Evolutionary conservation across 2,888 invertebrate genomes (phyloP).

Genomic region (Mythimna ferrago): DNA sequence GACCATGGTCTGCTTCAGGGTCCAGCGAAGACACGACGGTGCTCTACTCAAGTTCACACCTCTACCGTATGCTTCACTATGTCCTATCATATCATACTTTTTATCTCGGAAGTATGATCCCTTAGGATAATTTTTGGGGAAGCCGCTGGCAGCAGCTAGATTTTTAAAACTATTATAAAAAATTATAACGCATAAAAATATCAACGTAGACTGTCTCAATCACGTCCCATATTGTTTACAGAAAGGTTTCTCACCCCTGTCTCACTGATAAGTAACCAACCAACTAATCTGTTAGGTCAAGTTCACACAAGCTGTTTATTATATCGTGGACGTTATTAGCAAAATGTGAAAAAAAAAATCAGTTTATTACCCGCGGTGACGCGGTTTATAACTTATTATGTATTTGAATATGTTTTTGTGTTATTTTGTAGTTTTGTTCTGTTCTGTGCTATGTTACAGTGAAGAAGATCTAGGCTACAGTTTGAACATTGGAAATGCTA

Average conservation of each 20-base stretch:
- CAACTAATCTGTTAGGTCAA: constrained; percentile 87
- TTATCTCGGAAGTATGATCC: too few species aligned
- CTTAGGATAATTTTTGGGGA: too few species aligned
- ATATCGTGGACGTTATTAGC: constrained; percentile 80
- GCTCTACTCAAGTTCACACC: too few species aligned
- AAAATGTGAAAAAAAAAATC: constrained; percentile 84
- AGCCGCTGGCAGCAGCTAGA: too few species aligned
- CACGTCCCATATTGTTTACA: neutral
- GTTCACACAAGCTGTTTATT: constrained; percentile 86
- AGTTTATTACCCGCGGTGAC: constrained; percentile 77
- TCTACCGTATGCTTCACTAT: too few species aligned
- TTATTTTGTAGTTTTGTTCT: constrained; percentile 71
- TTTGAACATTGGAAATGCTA: constrained; percentile 84
- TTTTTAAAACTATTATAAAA: neutral
- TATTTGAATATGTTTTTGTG: constrained; percentile 71
- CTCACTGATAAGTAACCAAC: constrained; percentile 60
- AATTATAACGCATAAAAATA: neutral
- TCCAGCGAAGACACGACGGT: too few species aligned
- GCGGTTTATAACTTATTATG: constrained; percentile 69
- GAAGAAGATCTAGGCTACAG: constrained; percentile 82
- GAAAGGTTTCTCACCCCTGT: constrained; percentile 49
- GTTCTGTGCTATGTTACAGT: constrained; percentile 73
- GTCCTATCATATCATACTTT: too few species aligned
- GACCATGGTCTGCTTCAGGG: too few species aligned
- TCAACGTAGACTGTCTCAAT: constrained; percentile 1